Evolutionary conservation across 2,888 invertebrate genomes (phyloP), one percentile per base, ranked within the genome.

Genomic region (Plagodis pulveraria): DNA sequence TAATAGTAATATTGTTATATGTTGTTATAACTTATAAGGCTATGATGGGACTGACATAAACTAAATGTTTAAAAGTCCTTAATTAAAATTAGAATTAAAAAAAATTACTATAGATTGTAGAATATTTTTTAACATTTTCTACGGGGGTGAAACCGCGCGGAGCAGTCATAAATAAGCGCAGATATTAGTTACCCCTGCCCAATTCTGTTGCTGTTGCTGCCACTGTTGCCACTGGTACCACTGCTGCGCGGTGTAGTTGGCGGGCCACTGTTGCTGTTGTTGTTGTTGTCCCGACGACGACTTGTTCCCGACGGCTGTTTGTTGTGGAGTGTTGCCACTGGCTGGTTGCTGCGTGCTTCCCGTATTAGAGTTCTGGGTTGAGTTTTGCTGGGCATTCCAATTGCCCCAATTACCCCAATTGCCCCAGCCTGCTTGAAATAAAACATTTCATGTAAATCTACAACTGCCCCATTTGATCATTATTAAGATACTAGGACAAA

Each of bases 171-270:
- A n/a, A n/a, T n/a, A n/a, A n/a, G n/a, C n/a, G n/a, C n/a, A n/a
- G n/a, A n/a, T n/a, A n/a, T n/a, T n/a, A n/a, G 75, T 69, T 9
- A 88, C 89, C 85, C 82, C 84, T 0, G 80, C 80, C 89, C 89
- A 89, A 35, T 77, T 81, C 63, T 89, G 89, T 63, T 90, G 89
- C 63, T 89, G 89, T 56, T 91, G 91, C 63, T 91, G 90, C 91
- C 89, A 90, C 80, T 91, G 90, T 69, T 90, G 90, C 91, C 91
- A 91, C 81, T 91, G 91, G 81, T 89, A 89, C 91, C 90, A 90
- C 79, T 91, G 91, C 78, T 90, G 89, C 58, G 86, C 79, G 36
- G 85, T 84, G 77, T 88, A 88, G 79, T 82, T 83, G 69, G 73
- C 78, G 11, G 81, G 77, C 85, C 87, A 84, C 76, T 86, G 86